Evolutionary conservation across 2,888 invertebrate genomes (phyloP), one percentile per base, ranked within the genome.

Genomic region (Zygogramma bicolorata): DNA sequence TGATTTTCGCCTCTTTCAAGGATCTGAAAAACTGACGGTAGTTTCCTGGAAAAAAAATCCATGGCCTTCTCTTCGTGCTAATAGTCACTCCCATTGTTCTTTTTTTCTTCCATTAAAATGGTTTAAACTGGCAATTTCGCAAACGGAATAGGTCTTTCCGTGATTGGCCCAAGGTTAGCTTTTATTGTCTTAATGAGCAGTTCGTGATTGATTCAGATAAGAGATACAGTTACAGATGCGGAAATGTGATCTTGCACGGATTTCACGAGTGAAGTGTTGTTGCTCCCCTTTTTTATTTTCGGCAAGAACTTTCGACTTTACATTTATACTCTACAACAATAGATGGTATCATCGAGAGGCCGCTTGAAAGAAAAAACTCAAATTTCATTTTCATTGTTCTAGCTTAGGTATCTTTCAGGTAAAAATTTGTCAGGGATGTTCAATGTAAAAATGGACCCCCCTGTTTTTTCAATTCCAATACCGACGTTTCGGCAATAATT

Each of bases 81-180:
- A 27, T 13, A 53, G 27, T 53, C 25, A 27, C 27, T 53, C 53
- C 27, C 53, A 3, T 25, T n/a, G 15, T n/a, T 59, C 20, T 29
- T 58, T 34, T 57, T 65, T 65, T 53, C 58, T 58, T 58, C 20
- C 13, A 29, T 40, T 22, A 29, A 58, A 58, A n/a, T 20, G 58
- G 5, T 42, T 58, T 66, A 58, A 66, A 65, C 65, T 65, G 65
- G 65, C 57, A 34, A 66, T 66, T 66, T 66, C 58, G 40, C 25
- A 25, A 58, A 58, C 59, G 40, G 58, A 66, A 66, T 66, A 58
- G 40, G 57, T 58, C 29, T 27, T 40, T 66, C 57, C 66, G 66
- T 66, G 66, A 66, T 40, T 66, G 22, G 66, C 66, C 66, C 66
- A 66, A 66, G 66, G 66, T 59, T 66, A 29, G n/a, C 40, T 57